Base-by-base conservation (phyloP, 2,888 invertebrate species). In the Tanytarsus gracilentus region DNA sequence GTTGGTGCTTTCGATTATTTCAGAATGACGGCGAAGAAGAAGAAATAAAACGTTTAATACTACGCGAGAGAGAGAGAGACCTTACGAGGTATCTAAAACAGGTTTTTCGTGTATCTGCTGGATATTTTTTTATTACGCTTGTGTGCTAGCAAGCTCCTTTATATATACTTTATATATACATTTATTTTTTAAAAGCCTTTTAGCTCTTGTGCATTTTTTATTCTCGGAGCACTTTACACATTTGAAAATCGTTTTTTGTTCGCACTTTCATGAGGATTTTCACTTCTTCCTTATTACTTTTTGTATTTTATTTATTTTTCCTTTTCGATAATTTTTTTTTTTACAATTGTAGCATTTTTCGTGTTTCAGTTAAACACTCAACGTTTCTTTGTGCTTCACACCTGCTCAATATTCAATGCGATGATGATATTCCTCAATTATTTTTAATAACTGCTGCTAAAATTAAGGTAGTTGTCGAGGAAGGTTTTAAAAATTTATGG, bases 31-130 rank as follows among this genome's bases (percentile, higher is more conserved):
- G 27, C 40, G 55, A 56, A 40, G 27, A 25, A 56, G 26, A 53
- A 33, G 33, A 53, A 53, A 52, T 18, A 44, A 52, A 52, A 52
- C 50, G 50, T 50, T 50, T 16, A 50, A 50, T 50, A 52, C 30
- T 52, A 53, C 53, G 39, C 39, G 55, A 56, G 39, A 44, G 55
- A 25, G 39, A 25, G 55, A 56, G 39, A 44, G 55, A 25, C 52
- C 27, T 52, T 52, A 52, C 52, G 21, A 56, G 23, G 26, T 25
- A 26, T n/a, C 2, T 6, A 27, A 56, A 56, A 56, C 55, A 56
- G 55, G 55, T 56, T 56, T 56, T 56, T 53, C 53, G 23, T 53
- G 53, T 53, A 53, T 53, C 52, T 29, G 9, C 36, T 40, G 53
- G 33, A 8, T 53, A 36, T 23, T 8, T 44, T 44, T 44, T 44